Conservation (phyloP, 2,113 vertebrate species). For the Okapia johnstoni region DNA sequence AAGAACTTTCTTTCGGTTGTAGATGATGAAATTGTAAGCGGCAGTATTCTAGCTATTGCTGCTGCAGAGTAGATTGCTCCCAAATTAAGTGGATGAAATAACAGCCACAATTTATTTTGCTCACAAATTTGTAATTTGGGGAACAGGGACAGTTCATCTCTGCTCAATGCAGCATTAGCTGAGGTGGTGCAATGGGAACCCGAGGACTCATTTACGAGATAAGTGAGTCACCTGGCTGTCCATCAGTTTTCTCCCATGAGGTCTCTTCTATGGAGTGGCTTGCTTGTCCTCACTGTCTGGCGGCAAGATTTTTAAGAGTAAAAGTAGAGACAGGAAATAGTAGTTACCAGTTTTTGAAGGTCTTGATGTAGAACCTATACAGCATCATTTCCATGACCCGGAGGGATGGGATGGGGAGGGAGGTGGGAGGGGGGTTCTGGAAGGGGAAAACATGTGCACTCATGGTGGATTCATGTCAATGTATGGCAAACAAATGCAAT, state of each 20-base stretch:
- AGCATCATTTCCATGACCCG: neutral
- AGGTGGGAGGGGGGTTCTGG: too few species aligned
- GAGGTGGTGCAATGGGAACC: neutral
- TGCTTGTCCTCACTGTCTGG: neutral
- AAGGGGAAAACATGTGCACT: too few species aligned
- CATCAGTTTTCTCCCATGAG: neutral
- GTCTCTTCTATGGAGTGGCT: neutral
- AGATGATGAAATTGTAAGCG: neutral
- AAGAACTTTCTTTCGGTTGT: neutral
- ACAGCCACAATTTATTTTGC: neutral
- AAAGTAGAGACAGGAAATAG: neutral
- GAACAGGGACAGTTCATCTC: neutral
- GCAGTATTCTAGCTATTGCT: neutral
- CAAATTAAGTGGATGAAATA: neutral
- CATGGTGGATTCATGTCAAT: too few species aligned
- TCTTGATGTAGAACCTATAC: rapidly evolving
- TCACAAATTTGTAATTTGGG: neutral
- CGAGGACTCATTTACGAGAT: neutral
- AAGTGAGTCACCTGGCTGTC: neutral
- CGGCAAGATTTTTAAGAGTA: neutral
- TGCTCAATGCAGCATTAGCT: neutral
- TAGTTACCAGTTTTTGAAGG: neutral
- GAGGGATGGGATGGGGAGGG: too few species aligned
- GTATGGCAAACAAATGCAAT: too few species aligned
- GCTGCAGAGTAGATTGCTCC: neutral